Percentiles rank a stretch among this genome's conserved stretches.
Evolutionary conservation across 2,113 vertebrate species (phyloP).

Genomic region (Antechinus stuartii): DNA sequence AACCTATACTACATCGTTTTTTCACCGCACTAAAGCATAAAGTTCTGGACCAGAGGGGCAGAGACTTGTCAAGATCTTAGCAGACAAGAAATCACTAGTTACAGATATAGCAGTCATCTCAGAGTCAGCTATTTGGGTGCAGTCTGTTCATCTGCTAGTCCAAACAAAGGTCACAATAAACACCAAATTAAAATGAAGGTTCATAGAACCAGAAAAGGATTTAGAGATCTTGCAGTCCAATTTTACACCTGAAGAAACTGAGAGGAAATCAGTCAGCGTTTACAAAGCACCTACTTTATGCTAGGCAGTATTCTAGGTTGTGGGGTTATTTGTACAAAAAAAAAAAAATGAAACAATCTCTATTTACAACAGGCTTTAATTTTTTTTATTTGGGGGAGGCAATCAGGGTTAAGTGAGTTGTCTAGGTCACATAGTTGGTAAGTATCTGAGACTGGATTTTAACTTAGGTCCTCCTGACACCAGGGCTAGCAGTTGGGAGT

Average conservation of each 20-base stretch:
- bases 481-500: neutral
- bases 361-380: neutral
- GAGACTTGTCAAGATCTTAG: neutral
- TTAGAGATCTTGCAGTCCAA: neutral
- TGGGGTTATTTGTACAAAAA: neutral
- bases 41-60: neutral
- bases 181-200: neutral
- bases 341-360: neutral
- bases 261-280: neutral
- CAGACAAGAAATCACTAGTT: neutral
- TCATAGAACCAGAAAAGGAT: neutral
- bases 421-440: neutral
- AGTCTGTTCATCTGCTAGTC: conserved; percentile 3
- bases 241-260: neutral
- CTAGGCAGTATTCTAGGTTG: neutral
- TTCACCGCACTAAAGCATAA: neutral
- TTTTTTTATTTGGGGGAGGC: neutral
- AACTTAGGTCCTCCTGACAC: neutral
- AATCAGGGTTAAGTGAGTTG: neutral
- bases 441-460: neutral
- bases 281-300: neutral
- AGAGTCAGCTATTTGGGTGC: neutral
- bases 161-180: neutral
- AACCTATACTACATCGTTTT: conserved; percentile 18
- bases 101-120: neutral